phyloP scores from a whole-genome alignment of 2,113 vertebrate species.

The Leptocoma aspasia region DNA sequence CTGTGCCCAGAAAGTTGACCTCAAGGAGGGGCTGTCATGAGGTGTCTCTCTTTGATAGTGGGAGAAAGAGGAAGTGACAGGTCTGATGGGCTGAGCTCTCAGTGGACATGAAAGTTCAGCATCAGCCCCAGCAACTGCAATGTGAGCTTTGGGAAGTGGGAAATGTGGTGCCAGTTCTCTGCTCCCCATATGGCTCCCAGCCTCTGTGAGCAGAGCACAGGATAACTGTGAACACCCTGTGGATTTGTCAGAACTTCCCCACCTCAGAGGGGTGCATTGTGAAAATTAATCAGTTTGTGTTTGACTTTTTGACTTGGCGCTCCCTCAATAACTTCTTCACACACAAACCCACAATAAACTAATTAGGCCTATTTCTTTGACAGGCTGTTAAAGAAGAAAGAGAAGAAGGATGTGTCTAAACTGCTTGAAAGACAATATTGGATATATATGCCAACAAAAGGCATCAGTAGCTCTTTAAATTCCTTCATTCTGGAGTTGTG shows the following conservation, averaged over 20 bases:
- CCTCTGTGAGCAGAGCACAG: not conserved
- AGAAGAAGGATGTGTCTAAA: constrained; percentile 44
- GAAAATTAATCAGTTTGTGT: constrained; percentile 71
- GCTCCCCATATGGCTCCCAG: constrained; percentile 42
- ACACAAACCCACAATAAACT: constrained; percentile 62
- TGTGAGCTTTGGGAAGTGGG: not conserved
- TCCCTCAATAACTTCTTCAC: constrained; percentile 46
- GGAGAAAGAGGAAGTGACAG: not conserved
- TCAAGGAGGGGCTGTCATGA: not conserved
- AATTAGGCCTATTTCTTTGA: constrained; percentile 52
- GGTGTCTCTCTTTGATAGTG: not conserved
- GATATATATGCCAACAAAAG: constrained; percentile 56
- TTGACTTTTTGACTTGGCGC: constrained; percentile 52
- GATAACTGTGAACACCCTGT: constrained; percentile 58
- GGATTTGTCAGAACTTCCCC: constrained; percentile 65
- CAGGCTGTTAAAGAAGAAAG: constrained; percentile 58
- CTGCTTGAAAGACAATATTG: constrained; percentile 55
- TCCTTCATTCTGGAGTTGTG: constrained; percentile 46
- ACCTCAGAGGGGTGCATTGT: constrained; percentile 65
- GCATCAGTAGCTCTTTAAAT: constrained; percentile 69
- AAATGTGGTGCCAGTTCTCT: not conserved
- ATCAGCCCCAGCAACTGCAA: accelerated
- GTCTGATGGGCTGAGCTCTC: not conserved
- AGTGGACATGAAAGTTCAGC: not conserved
- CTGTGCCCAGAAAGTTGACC: not conserved